Conservation (phyloP, 1,140 invertebrate species). For the Ladona fulva region DNA sequence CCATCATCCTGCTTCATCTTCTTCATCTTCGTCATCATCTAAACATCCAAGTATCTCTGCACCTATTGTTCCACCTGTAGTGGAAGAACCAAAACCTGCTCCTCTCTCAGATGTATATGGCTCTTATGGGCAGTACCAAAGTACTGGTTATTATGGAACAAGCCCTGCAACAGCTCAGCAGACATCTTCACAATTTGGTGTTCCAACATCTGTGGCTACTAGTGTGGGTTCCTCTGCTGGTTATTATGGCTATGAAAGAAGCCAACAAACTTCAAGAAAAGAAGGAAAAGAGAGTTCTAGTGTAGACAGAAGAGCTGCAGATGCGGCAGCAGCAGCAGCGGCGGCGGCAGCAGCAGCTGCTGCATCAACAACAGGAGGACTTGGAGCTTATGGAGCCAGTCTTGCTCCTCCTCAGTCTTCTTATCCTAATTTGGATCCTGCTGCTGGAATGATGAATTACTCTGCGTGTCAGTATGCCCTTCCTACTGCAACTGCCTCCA, state of each 20-base stretch:
- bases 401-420: not conserved
- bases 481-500: not conserved
- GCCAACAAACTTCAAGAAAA: not conserved
- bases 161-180: not conserved
- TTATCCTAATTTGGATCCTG: not conserved
- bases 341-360: not conserved
- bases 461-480: not conserved
- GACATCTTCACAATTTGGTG: not conserved
- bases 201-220: not conserved
- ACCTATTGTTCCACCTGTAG: not conserved
- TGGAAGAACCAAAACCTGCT: not conserved
- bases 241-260: conserved; percentile 3
- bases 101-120: not conserved
- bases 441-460: not conserved
- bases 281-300: not conserved
- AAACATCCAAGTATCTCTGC: not conserved
- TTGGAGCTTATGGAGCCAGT: conserved; percentile 7
- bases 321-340: not conserved
- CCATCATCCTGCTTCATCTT: not conserved
- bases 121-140: not conserved
- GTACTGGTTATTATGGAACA: not conserved
- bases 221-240: not conserved
- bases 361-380: not conserved
- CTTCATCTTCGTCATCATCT: not conserved
- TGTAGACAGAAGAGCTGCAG: not conserved